A percentile compares a stretch with the other conserved stretches of the same genome.
phyloP scores from a whole-genome alignment of 2,113 vertebrate genomes.

The Bujurquina vittata region DNA sequence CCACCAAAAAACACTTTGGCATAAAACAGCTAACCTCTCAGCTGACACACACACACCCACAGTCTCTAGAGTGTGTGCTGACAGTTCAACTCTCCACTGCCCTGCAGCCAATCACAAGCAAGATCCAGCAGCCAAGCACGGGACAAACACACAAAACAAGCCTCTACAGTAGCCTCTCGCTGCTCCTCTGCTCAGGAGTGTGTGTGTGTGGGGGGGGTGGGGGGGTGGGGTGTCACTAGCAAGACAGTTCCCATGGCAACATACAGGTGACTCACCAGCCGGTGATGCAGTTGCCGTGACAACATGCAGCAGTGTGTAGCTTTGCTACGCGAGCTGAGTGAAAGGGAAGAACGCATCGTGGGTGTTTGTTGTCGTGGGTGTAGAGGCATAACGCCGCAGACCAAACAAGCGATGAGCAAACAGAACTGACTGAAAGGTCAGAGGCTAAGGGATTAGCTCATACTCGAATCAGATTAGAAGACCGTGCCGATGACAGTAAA shows the following conservation, averaged over 20 bases:
- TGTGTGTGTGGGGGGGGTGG: too few species aligned
- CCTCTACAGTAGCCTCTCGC: constrained; percentile 43
- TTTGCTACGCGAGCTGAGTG: constrained; percentile 42
- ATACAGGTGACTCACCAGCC: constrained; percentile 70
- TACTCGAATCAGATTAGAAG: neutral
- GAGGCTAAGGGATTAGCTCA: neutral
- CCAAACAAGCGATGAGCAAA: constrained; percentile 34
- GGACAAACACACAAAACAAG: constrained; percentile 6
- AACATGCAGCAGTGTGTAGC: constrained; percentile 67
- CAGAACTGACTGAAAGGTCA: neutral
- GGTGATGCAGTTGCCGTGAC: constrained; percentile 71
- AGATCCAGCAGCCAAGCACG: constrained; percentile 14
- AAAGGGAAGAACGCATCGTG: constrained; percentile 41
- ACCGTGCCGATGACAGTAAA: neutral
- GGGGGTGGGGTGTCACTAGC: constrained; percentile 49
- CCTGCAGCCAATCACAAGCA: constrained; percentile 26
- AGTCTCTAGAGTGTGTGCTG: neutral
- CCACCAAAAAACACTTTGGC: constrained; percentile 53
- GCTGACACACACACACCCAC: neutral
- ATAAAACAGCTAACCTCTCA: constrained; percentile 42
- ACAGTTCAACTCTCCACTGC: constrained; percentile 10
- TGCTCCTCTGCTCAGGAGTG: constrained; percentile 3
- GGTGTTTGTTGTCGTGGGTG: constrained; percentile 54
- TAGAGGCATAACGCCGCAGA: constrained; percentile 15
- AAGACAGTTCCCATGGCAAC: constrained; percentile 79